Evolutionary conservation across 2,113 vertebrate species (phyloP).

Genomic region (Centropus bengalensis): DNA sequence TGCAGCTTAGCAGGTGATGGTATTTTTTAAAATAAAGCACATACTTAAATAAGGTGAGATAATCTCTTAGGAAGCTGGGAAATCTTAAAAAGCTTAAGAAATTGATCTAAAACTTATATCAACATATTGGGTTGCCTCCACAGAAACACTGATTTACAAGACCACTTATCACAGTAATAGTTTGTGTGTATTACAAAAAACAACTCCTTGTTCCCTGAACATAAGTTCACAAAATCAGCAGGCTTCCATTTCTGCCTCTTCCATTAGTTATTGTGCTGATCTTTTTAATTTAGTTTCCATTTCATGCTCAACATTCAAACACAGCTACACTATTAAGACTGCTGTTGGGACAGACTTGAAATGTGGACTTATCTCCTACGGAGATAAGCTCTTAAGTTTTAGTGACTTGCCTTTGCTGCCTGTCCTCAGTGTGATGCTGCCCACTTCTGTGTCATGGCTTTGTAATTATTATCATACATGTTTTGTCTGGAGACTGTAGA

Average conservation of each 20-base stretch:
- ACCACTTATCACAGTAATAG: not conserved
- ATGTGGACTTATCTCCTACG: not conserved
- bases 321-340: not conserved
- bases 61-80: not conserved
- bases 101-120: not conserved
- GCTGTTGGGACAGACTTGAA: not conserved
- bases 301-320: not conserved
- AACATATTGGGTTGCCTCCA: not conserved
- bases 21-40: not conserved
- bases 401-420: not conserved
- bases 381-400: not conserved
- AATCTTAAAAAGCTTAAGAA: not conserved
- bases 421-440: not conserved
- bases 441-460: not conserved
- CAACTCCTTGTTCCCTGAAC: not conserved
- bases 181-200: not conserved
- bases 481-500: not conserved
- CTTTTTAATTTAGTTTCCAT: not conserved
- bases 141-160: not conserved
- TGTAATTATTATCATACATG: not conserved
- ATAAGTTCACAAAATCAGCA: not conserved
- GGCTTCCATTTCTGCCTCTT: not conserved
- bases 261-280: not conserved
- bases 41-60: not conserved
- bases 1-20: not conserved